Percentiles rank a stretch among this genome's conserved stretches.
Evolutionary conservation across 2,797 vertebrate species (phyloP).

Genomic region (Phrynocephalus vlangalii): DNA sequence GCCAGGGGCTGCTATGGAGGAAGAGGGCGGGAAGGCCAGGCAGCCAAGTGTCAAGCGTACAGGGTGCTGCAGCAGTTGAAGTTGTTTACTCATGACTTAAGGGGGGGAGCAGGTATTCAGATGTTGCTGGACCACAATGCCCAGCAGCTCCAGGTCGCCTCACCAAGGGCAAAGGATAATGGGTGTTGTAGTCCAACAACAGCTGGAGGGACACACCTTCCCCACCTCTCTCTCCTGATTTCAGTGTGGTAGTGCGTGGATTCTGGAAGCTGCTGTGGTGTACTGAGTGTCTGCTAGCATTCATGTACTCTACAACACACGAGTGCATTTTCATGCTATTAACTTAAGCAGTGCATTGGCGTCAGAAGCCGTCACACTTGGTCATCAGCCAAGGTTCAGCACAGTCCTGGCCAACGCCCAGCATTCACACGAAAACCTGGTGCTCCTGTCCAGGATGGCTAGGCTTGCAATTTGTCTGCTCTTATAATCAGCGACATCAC

Average conservation of each 20-base stretch:
- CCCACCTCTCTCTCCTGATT: background rate
- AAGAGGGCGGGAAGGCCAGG: background rate
- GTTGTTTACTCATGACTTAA: background rate
- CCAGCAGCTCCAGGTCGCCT: background rate
- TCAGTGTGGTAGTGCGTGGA: background rate
- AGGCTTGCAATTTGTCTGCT: background rate
- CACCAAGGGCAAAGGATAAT: background rate
- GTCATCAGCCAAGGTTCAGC: background rate
- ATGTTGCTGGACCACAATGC: background rate
- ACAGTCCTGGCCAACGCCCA: background rate
- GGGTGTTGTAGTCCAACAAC: background rate
- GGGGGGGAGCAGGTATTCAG: background rate
- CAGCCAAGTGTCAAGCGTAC: too few relatives aligned
- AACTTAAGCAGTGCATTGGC: background rate
- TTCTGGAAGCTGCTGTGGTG: background rate
- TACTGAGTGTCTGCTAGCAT: background rate
- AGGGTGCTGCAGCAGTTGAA: background rate
- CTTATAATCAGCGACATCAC: background rate
- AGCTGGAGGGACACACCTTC: background rate
- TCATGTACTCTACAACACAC: background rate
- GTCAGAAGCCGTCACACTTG: background rate
- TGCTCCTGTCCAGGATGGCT: background rate
- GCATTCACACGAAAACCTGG: background rate
- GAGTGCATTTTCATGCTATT: background rate
- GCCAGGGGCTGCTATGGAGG: background rate